Percentiles rank a stretch among this genome's conserved stretches.
phyloP scores from a whole-genome alignment of 2,113 vertebrate species.

The Toxotes jaculatrix region DNA sequence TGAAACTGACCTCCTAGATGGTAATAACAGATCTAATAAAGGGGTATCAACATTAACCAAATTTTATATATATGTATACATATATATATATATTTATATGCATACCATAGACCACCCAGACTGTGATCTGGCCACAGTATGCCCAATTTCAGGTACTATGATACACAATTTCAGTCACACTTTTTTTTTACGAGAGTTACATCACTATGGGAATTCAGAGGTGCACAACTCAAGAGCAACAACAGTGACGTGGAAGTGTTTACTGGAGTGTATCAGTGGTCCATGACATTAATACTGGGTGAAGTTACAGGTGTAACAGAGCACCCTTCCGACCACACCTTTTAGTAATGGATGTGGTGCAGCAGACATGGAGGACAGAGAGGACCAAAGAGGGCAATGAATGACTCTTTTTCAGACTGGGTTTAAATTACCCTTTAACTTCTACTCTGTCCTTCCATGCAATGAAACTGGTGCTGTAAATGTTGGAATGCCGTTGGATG shows the following conservation, averaged over 20 bases:
- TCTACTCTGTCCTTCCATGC: neutral
- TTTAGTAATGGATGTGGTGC: neutral
- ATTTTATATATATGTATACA: neutral
- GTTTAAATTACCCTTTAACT: neutral
- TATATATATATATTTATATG: neutral
- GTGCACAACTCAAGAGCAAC: no score
- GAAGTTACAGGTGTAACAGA: neutral
- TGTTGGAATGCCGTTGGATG: neutral
- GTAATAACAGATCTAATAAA: constrained; percentile 6
- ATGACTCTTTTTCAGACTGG: neutral
- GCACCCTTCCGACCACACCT: neutral
- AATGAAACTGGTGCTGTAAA: neutral
- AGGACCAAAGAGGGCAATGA: neutral
- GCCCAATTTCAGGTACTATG: neutral
- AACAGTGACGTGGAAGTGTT: neutral
- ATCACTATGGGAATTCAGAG: no score
- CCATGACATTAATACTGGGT: no score
- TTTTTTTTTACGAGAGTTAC: no score
- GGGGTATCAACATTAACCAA: neutral
- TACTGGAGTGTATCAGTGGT: neutral
- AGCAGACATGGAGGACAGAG: neutral
- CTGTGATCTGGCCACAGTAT: neutral
- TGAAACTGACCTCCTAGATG: constrained; percentile 26
- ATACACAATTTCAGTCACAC: neutral
- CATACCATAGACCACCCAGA: neutral